Percentiles rank a stretch among this genome's conserved stretches.
These are phyloP conservation scores for Brachirus orientalis DNA, from an alignment of 2,113 vertebrate species.

Conservation along the genomic window DNA sequence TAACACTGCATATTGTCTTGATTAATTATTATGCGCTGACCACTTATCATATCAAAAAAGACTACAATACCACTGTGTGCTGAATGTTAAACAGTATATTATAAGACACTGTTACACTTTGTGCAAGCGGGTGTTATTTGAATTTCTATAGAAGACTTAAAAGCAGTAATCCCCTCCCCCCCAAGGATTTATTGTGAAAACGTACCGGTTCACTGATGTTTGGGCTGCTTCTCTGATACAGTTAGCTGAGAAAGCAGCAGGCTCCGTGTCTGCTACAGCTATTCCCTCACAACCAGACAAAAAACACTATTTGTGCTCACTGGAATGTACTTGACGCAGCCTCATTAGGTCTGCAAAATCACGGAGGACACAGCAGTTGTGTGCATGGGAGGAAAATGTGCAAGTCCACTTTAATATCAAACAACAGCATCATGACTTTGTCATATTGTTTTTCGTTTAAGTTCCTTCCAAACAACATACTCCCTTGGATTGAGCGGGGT, in stretches of 20 bases:
- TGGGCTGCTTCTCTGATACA: conserved; percentile 65
- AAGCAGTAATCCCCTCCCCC: conserved; percentile 67
- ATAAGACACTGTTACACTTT: conserved; percentile 47
- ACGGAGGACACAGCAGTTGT: conserved; percentile 40
- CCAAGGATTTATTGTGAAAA: conserved; percentile 76
- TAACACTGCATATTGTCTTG: conserved; percentile 27
- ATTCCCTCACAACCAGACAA: conserved; percentile 47
- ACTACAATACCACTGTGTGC: conserved; percentile 46
- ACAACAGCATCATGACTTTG: conserved; percentile 55
- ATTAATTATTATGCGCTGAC: conserved; percentile 57
- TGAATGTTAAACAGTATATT: conserved; percentile 51
- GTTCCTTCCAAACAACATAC: conserved; percentile 68
- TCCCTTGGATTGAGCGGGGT: conserved; percentile 61
- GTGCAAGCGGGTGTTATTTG: conserved; percentile 61
- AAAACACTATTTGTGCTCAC: conserved; percentile 46
- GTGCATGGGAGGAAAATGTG: background rate
- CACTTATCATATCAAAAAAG: conserved; percentile 73
- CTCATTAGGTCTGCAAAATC: conserved; percentile 61
- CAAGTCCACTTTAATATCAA: conserved; percentile 42
- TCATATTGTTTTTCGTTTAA: conserved; percentile 75
- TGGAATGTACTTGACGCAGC: conserved; percentile 66
- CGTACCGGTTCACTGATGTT: conserved; percentile 69
- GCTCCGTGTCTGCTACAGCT: conserved; percentile 53
- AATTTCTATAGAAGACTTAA: conserved; percentile 73
- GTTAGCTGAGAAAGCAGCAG: conserved; percentile 55